Conservation (phyloP, 2,797 vertebrate species). For the Acanthurus tractus region DNA sequence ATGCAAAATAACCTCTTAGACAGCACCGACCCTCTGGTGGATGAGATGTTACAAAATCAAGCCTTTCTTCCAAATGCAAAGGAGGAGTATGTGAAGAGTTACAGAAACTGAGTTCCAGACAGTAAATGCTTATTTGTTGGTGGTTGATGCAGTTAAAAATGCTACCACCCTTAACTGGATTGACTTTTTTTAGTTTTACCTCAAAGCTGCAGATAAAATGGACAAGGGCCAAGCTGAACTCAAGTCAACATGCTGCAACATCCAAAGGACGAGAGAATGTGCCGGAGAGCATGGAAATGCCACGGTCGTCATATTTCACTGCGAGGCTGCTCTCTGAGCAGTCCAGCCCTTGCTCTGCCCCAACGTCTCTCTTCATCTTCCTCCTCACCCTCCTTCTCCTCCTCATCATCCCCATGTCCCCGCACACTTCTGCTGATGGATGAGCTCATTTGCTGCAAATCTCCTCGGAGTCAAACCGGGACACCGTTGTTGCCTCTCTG, state of each 20-base stretch:
- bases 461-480: slow-evolving; percentile 74
- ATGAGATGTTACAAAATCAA: background rate
- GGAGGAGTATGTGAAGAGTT: background rate
- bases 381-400: slow-evolving; percentile 39
- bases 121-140: slow-evolving; percentile 1
- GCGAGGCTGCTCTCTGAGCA: slow-evolving; percentile 31
- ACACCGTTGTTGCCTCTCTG: slow-evolving; percentile 65
- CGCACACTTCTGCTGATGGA: slow-evolving; percentile 78
- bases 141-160: slow-evolving; percentile 24
- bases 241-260: slow-evolving; percentile 18
- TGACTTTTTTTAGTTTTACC: slow-evolving; percentile 1
- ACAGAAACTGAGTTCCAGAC: background rate
- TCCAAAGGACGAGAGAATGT: slow-evolving; percentile 42
- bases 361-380: slow-evolving; percentile 56
- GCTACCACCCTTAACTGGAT: slow-evolving; percentile 18
- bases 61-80: background rate
- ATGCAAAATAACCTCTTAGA: background rate
- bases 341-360: slow-evolving; percentile 32
- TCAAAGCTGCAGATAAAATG: slow-evolving; percentile 15
- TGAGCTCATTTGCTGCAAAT: slow-evolving; percentile 86
- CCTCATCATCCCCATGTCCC: slow-evolving; percentile 66
- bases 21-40: background rate
- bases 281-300: slow-evolving; percentile 55
- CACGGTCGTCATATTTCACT: slow-evolving; percentile 68
- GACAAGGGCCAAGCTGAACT: slow-evolving; percentile 12